phyloP scores from a whole-genome alignment of 1,140 invertebrate species.

The Pseudobourletiella spinata region DNA sequence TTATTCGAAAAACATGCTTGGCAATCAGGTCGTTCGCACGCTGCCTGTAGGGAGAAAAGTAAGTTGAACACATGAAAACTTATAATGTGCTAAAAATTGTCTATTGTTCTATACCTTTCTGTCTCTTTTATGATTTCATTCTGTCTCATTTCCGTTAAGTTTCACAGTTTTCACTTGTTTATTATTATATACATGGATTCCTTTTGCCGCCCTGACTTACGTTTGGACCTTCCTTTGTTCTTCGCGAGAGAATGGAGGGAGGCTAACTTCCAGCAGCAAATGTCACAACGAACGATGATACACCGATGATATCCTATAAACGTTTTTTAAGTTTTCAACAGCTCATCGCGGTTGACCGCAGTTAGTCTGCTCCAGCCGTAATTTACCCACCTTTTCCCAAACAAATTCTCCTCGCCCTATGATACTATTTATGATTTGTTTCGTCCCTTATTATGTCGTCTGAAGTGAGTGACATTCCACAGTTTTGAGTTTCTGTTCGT shows the following conservation, averaged over 20 bases:
- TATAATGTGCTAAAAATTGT: neutral
- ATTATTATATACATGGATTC: no score
- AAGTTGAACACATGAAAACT: slow-evolving; percentile 5
- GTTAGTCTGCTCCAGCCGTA: neutral
- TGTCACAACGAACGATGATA: no score
- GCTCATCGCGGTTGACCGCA: no score
- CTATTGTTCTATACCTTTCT: neutral
- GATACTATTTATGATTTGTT: neutral
- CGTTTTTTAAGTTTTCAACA: no score
- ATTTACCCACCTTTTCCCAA: neutral
- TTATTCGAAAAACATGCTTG: no score
- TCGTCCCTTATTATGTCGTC: neutral
- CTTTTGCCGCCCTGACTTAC: no score
- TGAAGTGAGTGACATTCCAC: no score
- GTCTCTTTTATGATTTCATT: slow-evolving; percentile 5
- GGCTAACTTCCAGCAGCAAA: no score
- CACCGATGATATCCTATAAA: no score
- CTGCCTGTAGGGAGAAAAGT: slow-evolving; percentile 32
- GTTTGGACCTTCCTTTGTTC: no score
- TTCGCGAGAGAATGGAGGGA: no score
- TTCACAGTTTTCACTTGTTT: no score
- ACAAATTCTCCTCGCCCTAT: neutral
- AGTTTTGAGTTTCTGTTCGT: neutral
- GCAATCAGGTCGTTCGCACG: slow-evolving; percentile 26
- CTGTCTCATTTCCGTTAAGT: neutral